A percentile compares a stretch with the other conserved stretches of the same genome.
These are phyloP conservation scores for Heliconius ethilla DNA, from an alignment of 2,888 invertebrate genomes.

Conservation along the genomic window DNA sequence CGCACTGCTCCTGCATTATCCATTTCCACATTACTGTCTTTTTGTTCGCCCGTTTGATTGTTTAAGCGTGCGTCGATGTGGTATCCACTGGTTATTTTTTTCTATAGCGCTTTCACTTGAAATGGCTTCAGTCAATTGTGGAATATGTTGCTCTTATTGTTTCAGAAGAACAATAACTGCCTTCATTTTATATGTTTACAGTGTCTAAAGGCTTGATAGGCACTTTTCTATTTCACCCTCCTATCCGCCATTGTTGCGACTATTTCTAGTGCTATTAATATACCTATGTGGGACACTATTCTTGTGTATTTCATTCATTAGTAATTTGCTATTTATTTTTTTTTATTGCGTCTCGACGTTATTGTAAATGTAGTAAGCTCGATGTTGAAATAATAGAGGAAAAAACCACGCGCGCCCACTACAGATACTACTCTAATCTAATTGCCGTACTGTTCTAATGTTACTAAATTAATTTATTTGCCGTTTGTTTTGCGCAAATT, in stretches of 20 bases:
- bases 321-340: conserved; percentile 41
- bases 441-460: conserved; percentile 23
- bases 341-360: conserved; percentile 36
- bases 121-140: conserved; percentile 79
- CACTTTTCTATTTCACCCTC: conserved; percentile 71
- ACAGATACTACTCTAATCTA: conserved; percentile 22
- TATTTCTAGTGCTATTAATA: conserved; percentile 46
- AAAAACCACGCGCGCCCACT: conserved; percentile 10
- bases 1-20: conserved; percentile 68
- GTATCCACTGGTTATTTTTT: conserved; percentile 76
- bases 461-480: conserved; percentile 17
- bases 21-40: conserved; percentile 80
- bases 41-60: conserved; percentile 80
- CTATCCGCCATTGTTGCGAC: conserved; percentile 46
- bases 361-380: conserved; percentile 25
- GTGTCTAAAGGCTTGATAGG: conserved; percentile 74
- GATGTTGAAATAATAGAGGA: conserved; percentile 21
- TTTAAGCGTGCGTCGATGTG: conserved; percentile 81
- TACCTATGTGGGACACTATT: conserved; percentile 44
- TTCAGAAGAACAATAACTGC: conserved; percentile 78
- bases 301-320: conserved; percentile 44
- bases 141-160: conserved; percentile 80
- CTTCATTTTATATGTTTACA: conserved; percentile 80
- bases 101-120: conserved; percentile 75
- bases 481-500: neutral